Conservation (phyloP, 2,797 vertebrate species). For the Tadarida brasiliensis region DNA sequence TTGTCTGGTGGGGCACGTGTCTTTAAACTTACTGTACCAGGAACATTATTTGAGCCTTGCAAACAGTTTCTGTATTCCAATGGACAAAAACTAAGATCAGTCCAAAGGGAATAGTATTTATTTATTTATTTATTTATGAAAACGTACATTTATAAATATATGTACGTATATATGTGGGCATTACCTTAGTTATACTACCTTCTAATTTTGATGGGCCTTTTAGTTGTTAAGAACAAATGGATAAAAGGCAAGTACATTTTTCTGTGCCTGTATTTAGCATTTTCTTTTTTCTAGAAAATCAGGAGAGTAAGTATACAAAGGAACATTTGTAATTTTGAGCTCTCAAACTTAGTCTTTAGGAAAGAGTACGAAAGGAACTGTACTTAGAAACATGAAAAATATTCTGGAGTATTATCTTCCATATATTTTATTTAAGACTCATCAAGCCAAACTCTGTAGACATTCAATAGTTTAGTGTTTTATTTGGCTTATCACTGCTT, state of each 20-base stretch:
- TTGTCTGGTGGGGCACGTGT: not conserved
- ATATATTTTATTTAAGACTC: not conserved
- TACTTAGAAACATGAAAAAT: not conserved
- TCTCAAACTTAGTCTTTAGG: not conserved
- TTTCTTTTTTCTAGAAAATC: not conserved
- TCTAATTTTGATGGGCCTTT: not conserved
- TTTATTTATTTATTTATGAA: not conserved
- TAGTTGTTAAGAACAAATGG: not conserved
- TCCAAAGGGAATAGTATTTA: not conserved
- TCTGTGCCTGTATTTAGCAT: not conserved
- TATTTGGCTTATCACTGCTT: not conserved
- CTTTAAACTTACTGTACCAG: not conserved
- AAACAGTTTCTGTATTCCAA: not conserved
- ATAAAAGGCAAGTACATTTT: not conserved
- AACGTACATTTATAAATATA: not conserved
- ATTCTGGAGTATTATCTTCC: not conserved
- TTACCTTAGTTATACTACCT: not conserved
- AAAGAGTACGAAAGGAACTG: not conserved
- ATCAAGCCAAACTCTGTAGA: not conserved
- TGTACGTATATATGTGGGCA: not conserved
- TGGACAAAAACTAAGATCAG: not conserved
- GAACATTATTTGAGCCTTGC: not conserved
- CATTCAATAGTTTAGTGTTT: not conserved
- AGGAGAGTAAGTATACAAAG: not conserved
- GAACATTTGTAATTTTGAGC: not conserved